Conservation (phyloP, 2,888 invertebrate species). For the Thalpophila matura region DNA sequence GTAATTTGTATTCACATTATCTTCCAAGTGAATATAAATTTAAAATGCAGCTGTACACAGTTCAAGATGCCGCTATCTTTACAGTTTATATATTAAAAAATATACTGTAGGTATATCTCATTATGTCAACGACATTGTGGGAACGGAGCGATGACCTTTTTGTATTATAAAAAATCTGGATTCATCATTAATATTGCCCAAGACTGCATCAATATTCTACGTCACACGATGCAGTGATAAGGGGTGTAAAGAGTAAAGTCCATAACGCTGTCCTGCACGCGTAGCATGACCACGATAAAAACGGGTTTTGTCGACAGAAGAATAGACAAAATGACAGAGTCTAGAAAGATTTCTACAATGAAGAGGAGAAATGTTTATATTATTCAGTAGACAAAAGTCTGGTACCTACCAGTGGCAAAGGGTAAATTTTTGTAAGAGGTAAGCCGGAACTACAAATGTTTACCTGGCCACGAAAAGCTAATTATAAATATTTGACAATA, state of each 20-base stretch:
- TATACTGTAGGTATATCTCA: no score
- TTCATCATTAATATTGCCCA: conserved; percentile 45
- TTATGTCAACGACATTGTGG: conserved; percentile 41
- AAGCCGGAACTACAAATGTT: no score
- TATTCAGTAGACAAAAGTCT: no score
- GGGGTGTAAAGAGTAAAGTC: conserved; percentile 43
- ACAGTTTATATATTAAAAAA: conserved; percentile 11
- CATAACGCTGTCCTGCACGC: conserved; percentile 16
- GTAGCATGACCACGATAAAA: conserved; percentile 25
- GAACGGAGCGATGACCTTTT: conserved; percentile 30
- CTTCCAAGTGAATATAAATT: neutral
- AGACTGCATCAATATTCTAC: conserved; percentile 29
- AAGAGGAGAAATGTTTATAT: no score
- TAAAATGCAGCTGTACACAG: conserved; percentile 1
- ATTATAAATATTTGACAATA: no score
- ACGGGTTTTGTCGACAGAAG: no score
- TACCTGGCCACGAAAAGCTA: no score
- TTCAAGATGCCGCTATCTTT: neutral
- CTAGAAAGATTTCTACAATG: no score
- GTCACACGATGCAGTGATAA: conserved; percentile 34
- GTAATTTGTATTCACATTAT: no score
- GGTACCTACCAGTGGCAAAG: no score
- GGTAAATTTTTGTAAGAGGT: no score
- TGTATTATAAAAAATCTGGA: conserved; percentile 35
- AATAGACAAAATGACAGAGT: no score